Evolutionary conservation across 53 echinoderm and acorn worm species (phyloP), one percentile per base, ranked within the genome.

Genomic region (Hippasteria phrygiana): DNA sequence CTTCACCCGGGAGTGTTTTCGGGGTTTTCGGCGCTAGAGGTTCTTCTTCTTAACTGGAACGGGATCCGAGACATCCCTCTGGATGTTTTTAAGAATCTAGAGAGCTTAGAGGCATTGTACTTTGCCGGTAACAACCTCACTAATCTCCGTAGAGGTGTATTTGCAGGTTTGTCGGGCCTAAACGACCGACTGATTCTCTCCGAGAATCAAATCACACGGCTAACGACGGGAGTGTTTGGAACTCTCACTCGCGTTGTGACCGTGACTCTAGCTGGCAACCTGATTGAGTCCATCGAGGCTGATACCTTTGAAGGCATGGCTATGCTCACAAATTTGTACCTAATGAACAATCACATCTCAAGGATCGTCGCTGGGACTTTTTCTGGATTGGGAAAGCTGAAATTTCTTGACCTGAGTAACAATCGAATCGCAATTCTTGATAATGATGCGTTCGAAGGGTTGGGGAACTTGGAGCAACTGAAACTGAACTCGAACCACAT

Each of bases 291-390:
- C 72, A 42, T 72, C 5, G 41, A 71, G n/a, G 7, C 71, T 6
- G 72, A 39, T 29, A 38, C 72, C 54, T 71, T 43, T 22, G 28
- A 54, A 9, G 72, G 72, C 35, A 53, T 47, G 48, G 36, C 53
- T 1, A n/a, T 13, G 0, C 34, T 86, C 0, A 51, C 17, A 0
- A 33, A 50, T 50, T 22, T 86, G 18, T 20, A 32, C 24, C 51
- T 86, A 72, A 32, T 48, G 8, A 28, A 26, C 20, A 86, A 86
- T 64, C 6, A 5, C 29, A 86, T 86, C 41, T 51, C 50, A 36
- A 86, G 31, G 20, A 50, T 86, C 34, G 26, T 54, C 9, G 27
- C 17, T 27, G 54, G 39, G 13, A 72, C 86, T 0, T 86, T 86
- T 38, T 32, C 38, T 20, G 26, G 55, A 8, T 72, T 86, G 17